Percentiles rank a stretch among this genome's conserved stretches.
phyloP scores from a whole-genome alignment of 2,113 vertebrate species.

The Rutilus rutilus region DNA sequence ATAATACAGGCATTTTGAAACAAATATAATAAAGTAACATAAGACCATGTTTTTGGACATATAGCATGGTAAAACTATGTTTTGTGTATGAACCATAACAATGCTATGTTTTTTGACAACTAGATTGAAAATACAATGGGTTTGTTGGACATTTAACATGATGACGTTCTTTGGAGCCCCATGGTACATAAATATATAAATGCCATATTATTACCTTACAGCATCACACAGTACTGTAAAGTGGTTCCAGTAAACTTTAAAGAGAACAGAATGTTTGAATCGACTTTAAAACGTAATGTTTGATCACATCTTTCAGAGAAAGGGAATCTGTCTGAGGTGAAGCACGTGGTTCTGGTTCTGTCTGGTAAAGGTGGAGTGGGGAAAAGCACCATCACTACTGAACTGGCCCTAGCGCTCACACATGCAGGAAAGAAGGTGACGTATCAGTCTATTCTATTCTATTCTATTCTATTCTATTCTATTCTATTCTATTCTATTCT shows the following conservation, averaged over 20 bases:
- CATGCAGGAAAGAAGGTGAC: constrained; percentile 87
- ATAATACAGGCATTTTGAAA: not conserved
- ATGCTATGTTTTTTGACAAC: not conserved
- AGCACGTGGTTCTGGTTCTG: constrained; percentile 86
- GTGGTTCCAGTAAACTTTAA: not conserved
- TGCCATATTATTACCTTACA: not conserved
- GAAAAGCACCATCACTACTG: constrained; percentile 90
- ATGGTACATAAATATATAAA: not conserved
- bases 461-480: too few relatives aligned
- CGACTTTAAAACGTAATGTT: not conserved
- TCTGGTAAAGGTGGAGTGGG: constrained; percentile 96
- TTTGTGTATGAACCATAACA: not conserved
- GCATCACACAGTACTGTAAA: not conserved
- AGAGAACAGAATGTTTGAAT: not conserved
- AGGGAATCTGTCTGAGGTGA: constrained; percentile 78
- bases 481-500: too few relatives aligned
- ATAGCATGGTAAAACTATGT: not conserved
- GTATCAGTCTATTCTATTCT: not conserved
- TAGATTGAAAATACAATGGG: not conserved
- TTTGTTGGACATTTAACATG: not conserved
- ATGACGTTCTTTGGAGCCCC: not conserved
- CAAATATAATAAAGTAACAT: not conserved
- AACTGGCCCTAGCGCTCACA: constrained; percentile 85
- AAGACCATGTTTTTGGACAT: not conserved
- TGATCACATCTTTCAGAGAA: not conserved